phyloP scores from a whole-genome alignment of 2,797 vertebrate genomes.

The Saxicola maurus region DNA sequence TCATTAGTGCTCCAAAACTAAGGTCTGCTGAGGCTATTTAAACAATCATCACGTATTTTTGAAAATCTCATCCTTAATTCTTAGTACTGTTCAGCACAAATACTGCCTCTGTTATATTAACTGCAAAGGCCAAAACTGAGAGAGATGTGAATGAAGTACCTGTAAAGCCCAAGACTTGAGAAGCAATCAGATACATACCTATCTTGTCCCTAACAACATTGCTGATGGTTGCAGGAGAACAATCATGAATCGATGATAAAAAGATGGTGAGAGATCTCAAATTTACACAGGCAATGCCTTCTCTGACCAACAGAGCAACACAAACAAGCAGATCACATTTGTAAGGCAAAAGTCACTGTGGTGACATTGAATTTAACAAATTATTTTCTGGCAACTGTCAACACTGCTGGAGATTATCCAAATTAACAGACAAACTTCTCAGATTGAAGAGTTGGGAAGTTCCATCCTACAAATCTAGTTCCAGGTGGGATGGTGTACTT shows the following conservation, averaged over 20 bases:
- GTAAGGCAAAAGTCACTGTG: background rate
- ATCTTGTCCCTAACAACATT: background rate
- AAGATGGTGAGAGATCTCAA: background rate
- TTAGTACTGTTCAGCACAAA: background rate
- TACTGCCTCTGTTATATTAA: background rate
- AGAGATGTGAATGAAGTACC: background rate
- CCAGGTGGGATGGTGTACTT: fast-evolving
- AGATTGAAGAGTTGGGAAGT: background rate
- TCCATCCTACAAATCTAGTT: background rate
- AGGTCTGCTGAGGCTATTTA: background rate
- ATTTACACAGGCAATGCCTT: background rate
- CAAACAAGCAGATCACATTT: background rate
- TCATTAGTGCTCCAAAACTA: background rate
- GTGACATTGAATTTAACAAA: background rate
- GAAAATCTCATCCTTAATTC: background rate
- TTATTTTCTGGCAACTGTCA: background rate
- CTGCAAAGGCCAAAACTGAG: background rate
- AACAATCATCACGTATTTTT: background rate
- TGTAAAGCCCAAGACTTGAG: background rate
- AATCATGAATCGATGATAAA: background rate
- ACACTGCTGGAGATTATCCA: background rate
- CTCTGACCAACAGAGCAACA: background rate
- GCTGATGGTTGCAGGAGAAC: background rate
- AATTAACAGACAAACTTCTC: background rate
- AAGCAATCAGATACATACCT: background rate